Evolutionary conservation across 2,797 vertebrate genomes (phyloP).

Genomic region (Protosalanx chinensis): DNA sequence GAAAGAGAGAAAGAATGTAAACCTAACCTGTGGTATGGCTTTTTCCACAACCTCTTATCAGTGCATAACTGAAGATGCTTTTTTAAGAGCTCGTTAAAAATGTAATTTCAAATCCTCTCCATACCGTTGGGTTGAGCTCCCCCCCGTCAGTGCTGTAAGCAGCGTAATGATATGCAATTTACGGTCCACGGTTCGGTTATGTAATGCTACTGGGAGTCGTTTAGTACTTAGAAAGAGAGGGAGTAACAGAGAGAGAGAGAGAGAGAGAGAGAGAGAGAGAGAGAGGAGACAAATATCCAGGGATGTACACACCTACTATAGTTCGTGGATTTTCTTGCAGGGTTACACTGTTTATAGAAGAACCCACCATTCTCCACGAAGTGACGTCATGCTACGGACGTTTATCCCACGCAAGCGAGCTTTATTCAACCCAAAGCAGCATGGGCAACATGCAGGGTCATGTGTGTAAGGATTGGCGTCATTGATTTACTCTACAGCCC

Average conservation of each 20-base stretch:
- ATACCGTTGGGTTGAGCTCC: neutral
- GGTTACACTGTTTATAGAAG: constrained; percentile 39
- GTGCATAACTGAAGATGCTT: too few species aligned
- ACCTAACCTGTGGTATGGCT: too few species aligned
- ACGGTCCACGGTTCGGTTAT: constrained; percentile 43
- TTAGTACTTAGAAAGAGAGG: constrained; percentile 27
- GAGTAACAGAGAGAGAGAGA: constrained; percentile 20
- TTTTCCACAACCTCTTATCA: too few species aligned
- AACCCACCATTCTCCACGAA: constrained; percentile 26
- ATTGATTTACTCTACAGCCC: neutral
- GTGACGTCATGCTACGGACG: constrained; percentile 29
- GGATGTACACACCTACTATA: constrained; percentile 27
- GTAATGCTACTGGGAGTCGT: constrained; percentile 47
- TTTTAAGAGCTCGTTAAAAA: neutral
- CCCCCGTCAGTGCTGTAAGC: constrained; percentile 34
- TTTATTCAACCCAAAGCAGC: neutral
- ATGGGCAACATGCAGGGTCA: neutral
- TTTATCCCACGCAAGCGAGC: constrained; percentile 12
- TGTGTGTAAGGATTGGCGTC: constrained; percentile 6
- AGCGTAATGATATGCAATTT: constrained; percentile 47
- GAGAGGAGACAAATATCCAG: constrained; percentile 27
- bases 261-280: constrained; percentile 16
- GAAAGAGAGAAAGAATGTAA: too few species aligned
- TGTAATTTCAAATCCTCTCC: neutral
- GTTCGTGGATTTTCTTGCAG: constrained; percentile 25